Percentiles rank a stretch among this genome's conserved stretches.
phyloP scores from a whole-genome alignment of 2,113 vertebrate genomes.

The Xiphophorus maculatus region DNA sequence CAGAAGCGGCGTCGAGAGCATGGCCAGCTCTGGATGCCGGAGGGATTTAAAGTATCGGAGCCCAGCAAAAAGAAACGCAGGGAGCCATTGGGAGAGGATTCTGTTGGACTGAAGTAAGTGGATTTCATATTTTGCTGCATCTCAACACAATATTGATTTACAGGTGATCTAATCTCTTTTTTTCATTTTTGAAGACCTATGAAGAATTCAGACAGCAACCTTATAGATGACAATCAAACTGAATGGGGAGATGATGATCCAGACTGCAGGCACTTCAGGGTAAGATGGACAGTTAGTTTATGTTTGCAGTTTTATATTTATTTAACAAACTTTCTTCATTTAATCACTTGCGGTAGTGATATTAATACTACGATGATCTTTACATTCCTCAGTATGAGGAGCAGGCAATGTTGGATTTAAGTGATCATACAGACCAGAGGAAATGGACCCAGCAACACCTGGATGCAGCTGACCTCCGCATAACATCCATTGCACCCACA shows the following conservation, averaged over 20 bases:
- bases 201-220: constrained; percentile 89
- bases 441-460: constrained; percentile 84
- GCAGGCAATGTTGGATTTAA: constrained; percentile 81
- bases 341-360: neutral
- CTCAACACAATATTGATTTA: neutral
- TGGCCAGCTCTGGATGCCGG: constrained; percentile 97
- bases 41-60: constrained; percentile 93
- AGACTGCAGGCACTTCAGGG: constrained; percentile 90
- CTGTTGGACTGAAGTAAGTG: constrained; percentile 94
- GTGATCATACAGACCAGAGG: constrained; percentile 87
- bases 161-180: constrained; percentile 15
- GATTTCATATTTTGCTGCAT: neutral
- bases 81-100: constrained; percentile 94
- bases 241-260: constrained; percentile 94
- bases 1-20: constrained; percentile 93
- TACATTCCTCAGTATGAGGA: constrained; percentile 77
- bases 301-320: neutral
- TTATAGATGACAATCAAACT: constrained; percentile 96
- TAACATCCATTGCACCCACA: constrained; percentile 91
- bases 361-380: neutral
- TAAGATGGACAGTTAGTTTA: constrained; percentile 60
- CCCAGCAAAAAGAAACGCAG: constrained; percentile 96
- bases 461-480: constrained; percentile 92
- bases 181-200: constrained; percentile 78
- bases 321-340: neutral